Percentiles rank a stretch among this genome's conserved stretches.
Conservation (phyloP, 2,888 invertebrate species). For the Sympetrum striolatum region DNA sequence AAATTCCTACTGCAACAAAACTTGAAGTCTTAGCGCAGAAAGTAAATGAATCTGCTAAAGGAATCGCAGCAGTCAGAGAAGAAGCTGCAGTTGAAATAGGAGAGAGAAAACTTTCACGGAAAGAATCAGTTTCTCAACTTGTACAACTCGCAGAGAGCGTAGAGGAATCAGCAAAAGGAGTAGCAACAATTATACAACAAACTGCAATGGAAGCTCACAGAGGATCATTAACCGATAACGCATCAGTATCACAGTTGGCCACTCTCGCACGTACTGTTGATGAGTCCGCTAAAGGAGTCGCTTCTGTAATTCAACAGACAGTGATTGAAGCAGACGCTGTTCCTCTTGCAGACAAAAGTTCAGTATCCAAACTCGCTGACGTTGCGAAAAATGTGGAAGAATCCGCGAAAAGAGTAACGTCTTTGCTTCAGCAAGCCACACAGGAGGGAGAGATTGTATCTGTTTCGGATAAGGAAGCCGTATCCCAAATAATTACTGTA, state of each 20-base stretch:
- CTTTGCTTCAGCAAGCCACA: slow-evolving; percentile 54
- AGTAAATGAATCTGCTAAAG: slow-evolving; percentile 47
- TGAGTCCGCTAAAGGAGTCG: slow-evolving; percentile 44
- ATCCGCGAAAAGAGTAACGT: slow-evolving; percentile 56
- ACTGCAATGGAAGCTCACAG: slow-evolving; percentile 15
- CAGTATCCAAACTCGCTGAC: slow-evolving; percentile 48
- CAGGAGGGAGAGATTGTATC: slow-evolving; percentile 51
- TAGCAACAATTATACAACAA: slow-evolving; percentile 46
- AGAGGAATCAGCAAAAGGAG: slow-evolving; percentile 60
- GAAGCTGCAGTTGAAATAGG: slow-evolving; percentile 44
- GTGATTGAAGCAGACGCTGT: slow-evolving; percentile 44
- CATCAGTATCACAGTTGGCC: slow-evolving; percentile 45
- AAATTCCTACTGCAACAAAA: slow-evolving; percentile 52
- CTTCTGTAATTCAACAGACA: slow-evolving; percentile 40
- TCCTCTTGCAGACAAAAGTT: background rate
- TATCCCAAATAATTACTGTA: slow-evolving; percentile 55
- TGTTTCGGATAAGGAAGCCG: slow-evolving; percentile 53
- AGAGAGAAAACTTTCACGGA: background rate
- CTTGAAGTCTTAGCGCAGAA: slow-evolving; percentile 56
- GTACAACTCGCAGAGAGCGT: slow-evolving; percentile 58
- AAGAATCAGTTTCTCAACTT: slow-evolving; percentile 53
- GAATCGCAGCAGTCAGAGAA: slow-evolving; percentile 47
- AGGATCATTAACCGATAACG: slow-evolving; percentile 59
- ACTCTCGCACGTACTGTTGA: slow-evolving; percentile 46
- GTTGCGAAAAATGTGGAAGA: slow-evolving; percentile 55